Evolutionary conservation across 2,113 vertebrate species (phyloP).

Genomic region (Oostethus manadensis): DNA sequence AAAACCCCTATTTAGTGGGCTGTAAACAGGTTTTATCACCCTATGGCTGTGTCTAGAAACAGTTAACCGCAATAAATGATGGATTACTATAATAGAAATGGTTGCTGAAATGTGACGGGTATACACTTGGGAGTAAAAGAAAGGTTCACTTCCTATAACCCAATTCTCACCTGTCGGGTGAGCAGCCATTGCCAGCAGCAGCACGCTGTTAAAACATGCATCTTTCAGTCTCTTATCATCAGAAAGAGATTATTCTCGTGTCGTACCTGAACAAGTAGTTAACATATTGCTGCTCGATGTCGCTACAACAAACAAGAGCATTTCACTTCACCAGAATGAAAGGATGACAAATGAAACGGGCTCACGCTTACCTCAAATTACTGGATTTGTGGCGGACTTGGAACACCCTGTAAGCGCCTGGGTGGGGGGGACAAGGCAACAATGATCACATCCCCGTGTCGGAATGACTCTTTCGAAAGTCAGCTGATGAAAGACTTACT

Average conservation of each 20-base stretch:
- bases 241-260: too few relatives aligned
- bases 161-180: conserved; percentile 70
- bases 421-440: conserved; percentile 20
- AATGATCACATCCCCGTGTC: not conserved
- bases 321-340: not conserved
- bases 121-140: too few relatives aligned
- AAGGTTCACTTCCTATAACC: not conserved
- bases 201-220: conserved; percentile 42
- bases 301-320: conserved; percentile 63
- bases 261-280: conserved; percentile 94
- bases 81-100: too few relatives aligned
- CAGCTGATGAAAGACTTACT: conserved; percentile 62
- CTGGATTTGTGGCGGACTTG: conserved; percentile 74
- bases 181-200: conserved; percentile 68
- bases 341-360: not conserved
- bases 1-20: too few relatives aligned
- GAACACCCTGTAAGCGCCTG: conserved; percentile 81
- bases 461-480: not conserved
- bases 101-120: too few relatives aligned
- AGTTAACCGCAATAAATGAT: too few relatives aligned
- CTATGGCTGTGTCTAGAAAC: too few relatives aligned
- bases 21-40: too few relatives aligned
- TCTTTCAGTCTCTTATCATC: not conserved
- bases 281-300: conserved; percentile 88
- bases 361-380: conserved; percentile 75